Base-by-base conservation (phyloP, 2,797 vertebrate genomes). In the Poecilia picta region DNA sequence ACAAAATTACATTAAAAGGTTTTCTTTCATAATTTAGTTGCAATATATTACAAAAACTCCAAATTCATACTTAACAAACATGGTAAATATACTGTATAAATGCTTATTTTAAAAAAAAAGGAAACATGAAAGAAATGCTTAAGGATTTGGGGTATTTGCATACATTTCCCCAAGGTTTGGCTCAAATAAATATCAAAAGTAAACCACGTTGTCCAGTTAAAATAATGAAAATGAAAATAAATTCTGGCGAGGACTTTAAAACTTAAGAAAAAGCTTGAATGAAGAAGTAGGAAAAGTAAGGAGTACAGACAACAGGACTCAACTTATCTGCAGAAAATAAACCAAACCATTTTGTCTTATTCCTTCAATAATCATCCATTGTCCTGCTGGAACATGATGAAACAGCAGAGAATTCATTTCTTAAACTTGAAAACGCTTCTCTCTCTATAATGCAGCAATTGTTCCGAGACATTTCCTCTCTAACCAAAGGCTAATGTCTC, bases 11-110 rank as follows among this genome's bases (percentile, higher is more conserved):
- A 94, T 94, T 93, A 94, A 92, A 95, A 64, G 18, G 78, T 75
- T 85, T 92, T 93, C 94, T 92, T 51, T 95, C 78, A 96, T 96
- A 96, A 96, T 96, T 96, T 96, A 96, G 94, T 92, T 90, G 85
- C 91, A 95, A 96, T 96, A 96, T 96, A 96, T 96, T 96, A 96
- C 95, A 96, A 89, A 95, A 94, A 94, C 95, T 95, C 94, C 92
- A 95, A 95, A 95, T 93, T 94, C 93, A 95, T 95, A 94, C 91
- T 94, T 87, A 95, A 95, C 88, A 91, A 94, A 91, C 92, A 90
- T 78, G 74, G 84, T 76, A 82, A 85, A 91, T 92, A 89, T 90
- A 92, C 79, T 83, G 81, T 89, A 55, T 88, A 82, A 86, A 83
- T 85, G 84, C 87, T 79, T 84, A 82, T 41, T 82, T 81, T 82